A percentile compares a stretch with the other conserved stretches of the same genome.
Evolutionary conservation across 2,888 invertebrate species (phyloP).

Genomic region (Chrysomela aeneicollis): DNA sequence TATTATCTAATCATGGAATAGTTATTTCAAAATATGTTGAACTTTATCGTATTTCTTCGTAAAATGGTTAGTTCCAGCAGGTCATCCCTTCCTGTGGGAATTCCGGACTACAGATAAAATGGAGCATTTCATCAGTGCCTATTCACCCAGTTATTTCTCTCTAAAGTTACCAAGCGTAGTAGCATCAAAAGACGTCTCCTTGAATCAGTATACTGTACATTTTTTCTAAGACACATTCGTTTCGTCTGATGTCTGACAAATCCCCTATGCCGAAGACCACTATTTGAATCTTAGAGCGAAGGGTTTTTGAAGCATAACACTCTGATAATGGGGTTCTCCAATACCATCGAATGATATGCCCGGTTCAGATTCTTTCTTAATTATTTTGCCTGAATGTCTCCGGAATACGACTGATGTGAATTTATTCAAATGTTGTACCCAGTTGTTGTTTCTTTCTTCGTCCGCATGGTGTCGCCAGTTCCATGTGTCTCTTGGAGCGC

Average conservation of each 20-base stretch:
- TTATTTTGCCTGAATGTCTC: too few relatives aligned
- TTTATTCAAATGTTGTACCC: too few relatives aligned
- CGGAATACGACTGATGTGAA: too few relatives aligned
- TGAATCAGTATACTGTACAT: conserved; percentile 47
- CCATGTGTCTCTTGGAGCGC: too few relatives aligned
- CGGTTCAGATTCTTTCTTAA: too few relatives aligned
- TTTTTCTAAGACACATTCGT: conserved; percentile 44
- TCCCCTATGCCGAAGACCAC: conserved; percentile 49
- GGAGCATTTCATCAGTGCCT: background rate
- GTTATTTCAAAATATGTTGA: too few relatives aligned
- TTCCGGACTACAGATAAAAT: background rate
- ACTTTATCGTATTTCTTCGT: background rate
- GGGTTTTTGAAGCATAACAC: conserved; percentile 3
- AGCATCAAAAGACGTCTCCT: conserved; percentile 24
- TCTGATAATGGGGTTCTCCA: too few relatives aligned
- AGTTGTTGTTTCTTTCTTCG: too few relatives aligned
- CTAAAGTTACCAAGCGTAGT: conserved; percentile 16
- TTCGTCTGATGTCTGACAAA: conserved; percentile 37
- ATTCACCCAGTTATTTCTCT: conserved; percentile 8
- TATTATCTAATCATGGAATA: too few relatives aligned
- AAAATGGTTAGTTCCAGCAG: background rate
- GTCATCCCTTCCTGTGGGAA: background rate
- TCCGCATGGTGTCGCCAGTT: too few relatives aligned
- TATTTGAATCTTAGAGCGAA: conserved; percentile 45
- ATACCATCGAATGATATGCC: too few relatives aligned